Percentiles rank a stretch among this genome's conserved stretches.
phyloP scores from a whole-genome alignment of 2,797 vertebrate species.

The Notolabrus celidotus region DNA sequence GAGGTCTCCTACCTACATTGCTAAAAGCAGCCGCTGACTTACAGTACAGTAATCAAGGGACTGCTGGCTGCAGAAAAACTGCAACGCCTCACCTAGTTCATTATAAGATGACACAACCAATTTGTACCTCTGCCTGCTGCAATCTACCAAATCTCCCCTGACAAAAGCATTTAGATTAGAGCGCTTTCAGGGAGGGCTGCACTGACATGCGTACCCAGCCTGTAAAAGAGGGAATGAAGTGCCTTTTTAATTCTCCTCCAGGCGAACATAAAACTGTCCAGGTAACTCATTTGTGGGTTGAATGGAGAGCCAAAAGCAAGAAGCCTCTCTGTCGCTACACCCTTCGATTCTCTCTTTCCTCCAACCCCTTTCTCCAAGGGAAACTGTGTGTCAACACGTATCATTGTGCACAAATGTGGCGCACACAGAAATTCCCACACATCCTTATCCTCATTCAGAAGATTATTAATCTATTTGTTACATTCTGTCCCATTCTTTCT shows the following conservation, averaged over 20 bases:
- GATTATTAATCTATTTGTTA: constrained; percentile 86
- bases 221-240: constrained; percentile 85
- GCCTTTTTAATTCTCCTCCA: constrained; percentile 88
- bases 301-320: constrained; percentile 79
- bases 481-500: constrained; percentile 92
- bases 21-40: constrained; percentile 78
- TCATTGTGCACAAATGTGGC: constrained; percentile 30
- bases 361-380: constrained; percentile 34
- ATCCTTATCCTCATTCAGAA: constrained; percentile 73
- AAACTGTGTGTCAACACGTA: constrained; percentile 38
- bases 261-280: constrained; percentile 89
- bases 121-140: constrained; percentile 86
- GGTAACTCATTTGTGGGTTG: constrained; percentile 87
- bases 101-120: constrained; percentile 90
- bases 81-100: constrained; percentile 88
- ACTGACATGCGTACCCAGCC: constrained; percentile 82
- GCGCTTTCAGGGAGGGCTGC: constrained; percentile 81
- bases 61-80: constrained; percentile 85
- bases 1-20: constrained; percentile 48
- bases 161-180: constrained; percentile 90
- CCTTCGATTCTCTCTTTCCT: constrained; percentile 16
- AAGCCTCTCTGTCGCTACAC: constrained; percentile 59
- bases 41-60: constrained; percentile 85
- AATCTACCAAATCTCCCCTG: constrained; percentile 89
- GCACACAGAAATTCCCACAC: constrained; percentile 27